phyloP scores from a whole-genome alignment of 2,113 vertebrate species.

The Caranx melampygus region DNA sequence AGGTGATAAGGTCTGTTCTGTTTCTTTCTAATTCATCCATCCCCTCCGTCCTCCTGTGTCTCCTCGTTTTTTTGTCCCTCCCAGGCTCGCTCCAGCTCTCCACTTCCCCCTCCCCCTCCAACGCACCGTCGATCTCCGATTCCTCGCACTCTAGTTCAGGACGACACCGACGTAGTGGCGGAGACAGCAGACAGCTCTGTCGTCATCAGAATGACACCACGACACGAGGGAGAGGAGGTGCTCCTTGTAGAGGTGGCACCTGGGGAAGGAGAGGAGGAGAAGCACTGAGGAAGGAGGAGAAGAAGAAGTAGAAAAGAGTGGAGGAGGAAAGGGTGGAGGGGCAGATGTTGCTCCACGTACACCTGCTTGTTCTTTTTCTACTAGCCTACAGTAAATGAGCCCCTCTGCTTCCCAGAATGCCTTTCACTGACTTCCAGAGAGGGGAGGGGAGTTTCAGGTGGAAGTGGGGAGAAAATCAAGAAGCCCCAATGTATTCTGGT shows the following conservation, averaged over 20 bases:
- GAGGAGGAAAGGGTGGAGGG: constrained; percentile 2
- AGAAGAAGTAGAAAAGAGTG: background rate
- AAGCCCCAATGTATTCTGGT: constrained; percentile 11
- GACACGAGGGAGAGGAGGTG: constrained; percentile 79
- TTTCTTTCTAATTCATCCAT: background rate
- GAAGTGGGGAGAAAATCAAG: too few relatives aligned
- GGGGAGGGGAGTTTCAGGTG: background rate
- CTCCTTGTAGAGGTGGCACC: constrained; percentile 81
- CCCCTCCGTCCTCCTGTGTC: too few relatives aligned
- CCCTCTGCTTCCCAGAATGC: constrained; percentile 29
- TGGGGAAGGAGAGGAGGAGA: background rate
- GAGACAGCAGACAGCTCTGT: constrained; percentile 79
- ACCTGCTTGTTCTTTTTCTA: background rate
- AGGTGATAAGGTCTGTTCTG: too few relatives aligned
- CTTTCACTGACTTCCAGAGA: background rate
- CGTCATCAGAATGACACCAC: constrained; percentile 81
- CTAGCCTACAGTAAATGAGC: background rate
- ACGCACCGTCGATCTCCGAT: constrained; percentile 74
- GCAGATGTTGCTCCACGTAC: background rate
- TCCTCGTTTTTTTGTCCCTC: background rate
- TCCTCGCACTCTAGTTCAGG: background rate
- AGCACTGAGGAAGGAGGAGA: constrained; percentile 3
- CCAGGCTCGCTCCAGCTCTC: constrained; percentile 42
- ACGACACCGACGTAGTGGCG: constrained; percentile 53
- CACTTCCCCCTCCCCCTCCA: constrained; percentile 74